A percentile compares a stretch with the other conserved stretches of the same genome.
Conservation (phyloP, 2,797 vertebrate genomes). For the Gymnocypris eckloni region DNA sequence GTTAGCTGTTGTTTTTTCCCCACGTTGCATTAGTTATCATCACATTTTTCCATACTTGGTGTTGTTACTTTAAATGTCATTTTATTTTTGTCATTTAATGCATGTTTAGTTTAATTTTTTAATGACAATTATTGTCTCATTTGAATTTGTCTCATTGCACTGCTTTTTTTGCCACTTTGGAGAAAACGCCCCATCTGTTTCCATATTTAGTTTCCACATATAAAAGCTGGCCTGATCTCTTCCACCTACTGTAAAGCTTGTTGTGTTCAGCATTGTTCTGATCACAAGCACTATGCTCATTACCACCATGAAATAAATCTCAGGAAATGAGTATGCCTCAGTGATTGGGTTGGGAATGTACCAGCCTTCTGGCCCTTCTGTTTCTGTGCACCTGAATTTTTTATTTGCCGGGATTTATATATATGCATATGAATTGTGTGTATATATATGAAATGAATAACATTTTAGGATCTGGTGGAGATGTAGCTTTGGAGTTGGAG, state of each 20-base stretch:
- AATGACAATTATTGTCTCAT: not conserved
- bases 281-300: conserved; percentile 53
- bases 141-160: not conserved
- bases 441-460: not conserved
- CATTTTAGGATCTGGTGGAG: not conserved
- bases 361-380: conserved; percentile 36
- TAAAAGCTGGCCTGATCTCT: conserved; percentile 53
- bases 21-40: not conserved
- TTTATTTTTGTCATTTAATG: not conserved
- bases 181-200: conserved; percentile 42
- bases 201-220: conserved; percentile 56
- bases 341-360: conserved; percentile 37
- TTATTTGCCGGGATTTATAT: conserved; percentile 29
- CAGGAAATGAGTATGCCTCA: conserved; percentile 28
- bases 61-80: not conserved
- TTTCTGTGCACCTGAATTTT: conserved; percentile 39
- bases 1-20: not conserved
- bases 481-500: not conserved
- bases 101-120: not conserved
- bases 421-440: not conserved
- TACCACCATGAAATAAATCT: conserved; percentile 49
- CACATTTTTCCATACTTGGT: not conserved
- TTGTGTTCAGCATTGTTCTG: conserved; percentile 56
- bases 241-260: conserved; percentile 52
- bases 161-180: not conserved